Evolutionary conservation across 2,888 invertebrate species (phyloP), one percentile per base, ranked within the genome.

Genomic region (Microctonus brassicae): DNA sequence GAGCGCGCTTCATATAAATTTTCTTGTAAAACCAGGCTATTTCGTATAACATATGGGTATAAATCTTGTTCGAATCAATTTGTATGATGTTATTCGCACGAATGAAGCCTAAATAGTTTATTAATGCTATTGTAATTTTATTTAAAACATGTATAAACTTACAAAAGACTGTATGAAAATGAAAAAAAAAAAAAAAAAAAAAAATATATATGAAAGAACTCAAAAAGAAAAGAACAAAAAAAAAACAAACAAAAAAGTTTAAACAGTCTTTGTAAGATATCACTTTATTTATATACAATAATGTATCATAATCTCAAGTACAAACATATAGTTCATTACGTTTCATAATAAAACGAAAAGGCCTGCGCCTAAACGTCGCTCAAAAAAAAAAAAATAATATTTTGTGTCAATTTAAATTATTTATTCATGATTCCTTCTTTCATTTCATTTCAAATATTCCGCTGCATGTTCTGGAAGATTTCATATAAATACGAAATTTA

Each of bases 261-360:
- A 79, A 81, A 81, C 83, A 80, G 84, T 83, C 83, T 82, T 83
- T 84, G 83, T 83, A 81, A 83, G 81, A 83, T 84, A 83, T 83
- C 82, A 84, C 82, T 83, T 84, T 84, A 84, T 84, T 84, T 84
- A 84, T 84, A 83, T 83, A 83, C 84, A 82, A 84, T 82, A 82
- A 78, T 84, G 84, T 84, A 84, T 82, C 81, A 84, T 84, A 84
- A 83, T 83, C 83, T 84, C 82, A 82, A 84, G 84, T 84, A 84
- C 84, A 84, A 84, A 84, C 80, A 83, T 83, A 83, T 83, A 84
- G 83, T 83, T 84, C 78, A 83, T 83, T 84, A 83, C 83, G 81
- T 83, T 84, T 70, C 83, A 80, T 84, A 84, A 84, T 83, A 84
- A 83, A 84, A 83, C 42, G 55, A 71, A 67, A 66, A 62, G 55